These are phyloP conservation scores for Thryonomys swinderianus DNA, from an alignment of 2,113 vertebrate genomes.

Conservation along the genomic window DNA sequence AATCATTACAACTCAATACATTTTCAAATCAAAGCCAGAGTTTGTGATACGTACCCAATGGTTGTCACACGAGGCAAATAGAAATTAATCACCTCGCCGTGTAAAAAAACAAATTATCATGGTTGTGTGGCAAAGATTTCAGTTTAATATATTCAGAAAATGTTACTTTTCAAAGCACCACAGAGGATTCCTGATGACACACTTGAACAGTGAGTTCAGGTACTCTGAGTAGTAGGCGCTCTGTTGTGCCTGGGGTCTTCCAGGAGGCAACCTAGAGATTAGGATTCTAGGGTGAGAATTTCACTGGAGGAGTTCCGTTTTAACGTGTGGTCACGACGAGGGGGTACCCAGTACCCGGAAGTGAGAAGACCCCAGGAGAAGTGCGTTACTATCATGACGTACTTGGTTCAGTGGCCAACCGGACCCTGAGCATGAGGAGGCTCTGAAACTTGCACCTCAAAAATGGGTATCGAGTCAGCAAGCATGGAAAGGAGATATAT, in stretches of 20 bases:
- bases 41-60: not conserved
- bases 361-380: not conserved
- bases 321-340: not conserved
- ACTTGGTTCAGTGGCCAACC: not conserved
- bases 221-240: too few relatives aligned
- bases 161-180: not conserved
- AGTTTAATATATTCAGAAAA: not conserved
- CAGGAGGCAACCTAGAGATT: not conserved
- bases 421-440: not conserved
- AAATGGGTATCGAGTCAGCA: not conserved
- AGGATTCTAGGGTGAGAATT: not conserved
- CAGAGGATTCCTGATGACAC: not conserved
- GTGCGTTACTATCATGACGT: not conserved
- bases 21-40: conserved; percentile 10
- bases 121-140: not conserved
- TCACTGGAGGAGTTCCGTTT: not conserved
- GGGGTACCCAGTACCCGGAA: not conserved
- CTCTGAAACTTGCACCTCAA: not conserved
- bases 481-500: not conserved
- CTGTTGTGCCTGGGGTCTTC: not conserved
- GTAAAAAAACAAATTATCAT: not conserved
- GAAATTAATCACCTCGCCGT: not conserved
- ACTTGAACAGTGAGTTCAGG: not conserved
- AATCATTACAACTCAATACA: not conserved
- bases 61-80: not conserved